These are phyloP conservation scores for Parnassius mnemosyne DNA, from an alignment of 2,888 invertebrate genomes.

Conservation along the genomic window DNA sequence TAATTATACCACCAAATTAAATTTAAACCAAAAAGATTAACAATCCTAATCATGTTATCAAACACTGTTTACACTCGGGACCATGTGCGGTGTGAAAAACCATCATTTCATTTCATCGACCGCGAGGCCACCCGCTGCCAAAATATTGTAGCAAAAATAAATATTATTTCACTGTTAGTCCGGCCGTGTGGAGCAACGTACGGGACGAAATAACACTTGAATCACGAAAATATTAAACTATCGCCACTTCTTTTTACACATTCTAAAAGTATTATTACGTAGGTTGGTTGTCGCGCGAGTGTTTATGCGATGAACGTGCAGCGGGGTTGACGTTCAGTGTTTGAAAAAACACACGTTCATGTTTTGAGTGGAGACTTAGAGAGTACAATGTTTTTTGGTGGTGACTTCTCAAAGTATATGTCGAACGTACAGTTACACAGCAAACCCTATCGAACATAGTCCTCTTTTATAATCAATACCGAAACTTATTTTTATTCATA, in stretches of 20 bases:
- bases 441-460: too few species aligned
- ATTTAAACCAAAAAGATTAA: constrained; percentile 16
- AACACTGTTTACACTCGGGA: constrained; percentile 14
- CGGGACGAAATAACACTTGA: constrained; percentile 25
- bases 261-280: constrained; percentile 20
- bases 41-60: constrained; percentile 23
- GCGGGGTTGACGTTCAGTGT: background rate
- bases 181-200: constrained; percentile 26
- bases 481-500: too few species aligned
- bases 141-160: constrained; percentile 47
- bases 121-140: constrained; percentile 40
- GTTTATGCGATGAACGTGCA: constrained; percentile 1
- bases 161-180: constrained; percentile 36
- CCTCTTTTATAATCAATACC: too few species aligned
- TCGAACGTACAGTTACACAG: too few species aligned
- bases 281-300: constrained; percentile 1
- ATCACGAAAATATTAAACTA: constrained; percentile 26
- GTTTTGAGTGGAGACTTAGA: too few species aligned
- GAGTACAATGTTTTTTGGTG: too few species aligned
- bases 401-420: too few species aligned
- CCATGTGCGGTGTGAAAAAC: constrained; percentile 28
- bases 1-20: constrained; percentile 10
- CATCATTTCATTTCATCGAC: constrained; percentile 44
- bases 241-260: constrained; percentile 21
- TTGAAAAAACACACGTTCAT: too few species aligned